Evolutionary conservation across 2,797 vertebrate species (phyloP).

Genomic region (Coilia nasus): DNA sequence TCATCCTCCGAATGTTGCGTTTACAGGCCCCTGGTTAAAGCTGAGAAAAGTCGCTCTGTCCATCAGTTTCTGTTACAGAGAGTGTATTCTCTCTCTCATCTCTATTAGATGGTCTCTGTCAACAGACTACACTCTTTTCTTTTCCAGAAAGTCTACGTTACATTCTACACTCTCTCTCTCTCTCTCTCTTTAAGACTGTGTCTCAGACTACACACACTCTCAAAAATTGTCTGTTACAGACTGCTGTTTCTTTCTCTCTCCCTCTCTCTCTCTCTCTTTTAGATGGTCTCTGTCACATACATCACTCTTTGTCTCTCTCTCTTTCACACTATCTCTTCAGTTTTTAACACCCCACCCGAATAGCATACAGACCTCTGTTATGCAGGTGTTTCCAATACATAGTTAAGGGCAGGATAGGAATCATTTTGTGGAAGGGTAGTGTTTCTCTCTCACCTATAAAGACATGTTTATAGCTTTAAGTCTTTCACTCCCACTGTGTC

Average conservation of each 20-base stretch:
- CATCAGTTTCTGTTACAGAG: neutral
- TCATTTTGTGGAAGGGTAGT: neutral
- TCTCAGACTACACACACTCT: too few species aligned
- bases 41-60: neutral
- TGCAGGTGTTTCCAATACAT: neutral
- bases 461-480: neutral
- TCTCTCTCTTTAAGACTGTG: neutral
- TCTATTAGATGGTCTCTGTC: too few species aligned
- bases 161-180: too few species aligned
- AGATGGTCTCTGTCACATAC: too few species aligned
- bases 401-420: neutral
- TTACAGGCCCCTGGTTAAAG: neutral
- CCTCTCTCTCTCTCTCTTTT: too few species aligned
- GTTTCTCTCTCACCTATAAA: constrained; percentile 20
- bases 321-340: neutral
- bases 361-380: neutral
- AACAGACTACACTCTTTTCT: too few species aligned
- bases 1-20: too few species aligned
- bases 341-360: neutral
- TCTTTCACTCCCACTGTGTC: neutral
- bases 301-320: too few species aligned
- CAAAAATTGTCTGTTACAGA: too few species aligned
- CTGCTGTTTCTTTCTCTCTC: too few species aligned
- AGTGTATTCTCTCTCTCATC: too few species aligned
- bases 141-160: too few species aligned